Evolutionary conservation across 2,113 vertebrate species (phyloP).

Genomic region (Gadus chalcogrammus): DNA sequence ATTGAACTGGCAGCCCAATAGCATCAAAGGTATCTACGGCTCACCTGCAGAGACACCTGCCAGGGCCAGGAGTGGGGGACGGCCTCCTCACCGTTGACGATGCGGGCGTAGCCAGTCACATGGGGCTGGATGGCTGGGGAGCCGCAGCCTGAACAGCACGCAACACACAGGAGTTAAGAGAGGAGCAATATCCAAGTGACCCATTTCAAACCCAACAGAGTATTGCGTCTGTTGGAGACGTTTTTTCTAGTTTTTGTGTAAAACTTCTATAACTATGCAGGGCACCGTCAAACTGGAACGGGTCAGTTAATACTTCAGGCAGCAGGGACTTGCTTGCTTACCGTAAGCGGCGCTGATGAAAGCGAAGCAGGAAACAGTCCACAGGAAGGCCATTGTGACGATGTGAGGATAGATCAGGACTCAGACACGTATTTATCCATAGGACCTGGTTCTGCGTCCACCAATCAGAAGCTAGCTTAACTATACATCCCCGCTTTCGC

Average conservation of each 20-base stretch:
- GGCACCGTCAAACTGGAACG: neutral
- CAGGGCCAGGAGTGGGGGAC: constrained; percentile 63
- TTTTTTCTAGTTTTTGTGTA: neutral
- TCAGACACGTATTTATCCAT: constrained; percentile 34
- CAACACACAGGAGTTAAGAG: neutral
- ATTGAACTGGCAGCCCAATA: too few relatives aligned
- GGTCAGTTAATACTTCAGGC: neutral
- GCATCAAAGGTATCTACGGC: neutral
- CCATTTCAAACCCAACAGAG: too few relatives aligned
- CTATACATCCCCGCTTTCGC: constrained; percentile 1
- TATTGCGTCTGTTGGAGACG: too few relatives aligned
- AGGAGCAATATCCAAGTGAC: too few relatives aligned
- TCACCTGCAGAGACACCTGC: constrained; percentile 67
- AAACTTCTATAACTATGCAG: neutral
- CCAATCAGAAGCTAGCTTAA: constrained; percentile 23
- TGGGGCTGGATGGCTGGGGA: constrained; percentile 61
- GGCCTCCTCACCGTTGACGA: constrained; percentile 62
- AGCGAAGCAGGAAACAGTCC: constrained; percentile 71
- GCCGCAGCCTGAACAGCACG: constrained; percentile 64
- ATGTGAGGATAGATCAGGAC: neutral
- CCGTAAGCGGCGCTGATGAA: constrained; percentile 58
- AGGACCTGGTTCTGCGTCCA: neutral
- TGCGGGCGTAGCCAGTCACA: constrained; percentile 64
- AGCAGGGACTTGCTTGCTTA: constrained; percentile 26
- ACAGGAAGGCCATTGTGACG: constrained; percentile 67